Evolutionary conservation across 64 coral and sea anemone genomes (phyloP).

Genomic region (Dendronephthya gigantea): DNA sequence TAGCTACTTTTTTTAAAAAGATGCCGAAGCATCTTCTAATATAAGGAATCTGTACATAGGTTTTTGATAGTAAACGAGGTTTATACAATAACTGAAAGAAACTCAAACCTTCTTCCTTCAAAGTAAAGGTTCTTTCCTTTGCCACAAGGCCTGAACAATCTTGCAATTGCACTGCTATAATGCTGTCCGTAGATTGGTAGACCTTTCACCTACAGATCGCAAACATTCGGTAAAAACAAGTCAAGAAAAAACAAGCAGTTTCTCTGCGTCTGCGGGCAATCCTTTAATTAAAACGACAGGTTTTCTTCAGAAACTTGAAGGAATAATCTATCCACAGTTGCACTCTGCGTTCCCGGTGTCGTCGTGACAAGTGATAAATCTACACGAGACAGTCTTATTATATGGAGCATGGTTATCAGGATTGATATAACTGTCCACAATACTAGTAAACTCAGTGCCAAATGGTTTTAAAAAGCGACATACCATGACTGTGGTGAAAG

Average conservation of each 20-base stretch:
- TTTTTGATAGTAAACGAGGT: too few species aligned
- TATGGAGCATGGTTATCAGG: neutral
- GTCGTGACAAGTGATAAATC: too few species aligned
- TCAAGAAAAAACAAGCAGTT: neutral
- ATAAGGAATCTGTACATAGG: too few species aligned
- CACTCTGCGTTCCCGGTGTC: too few species aligned
- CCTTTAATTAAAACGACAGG: neutral
- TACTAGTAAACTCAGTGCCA: neutral
- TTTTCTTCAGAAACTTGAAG: neutral
- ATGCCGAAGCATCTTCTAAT: too few species aligned
- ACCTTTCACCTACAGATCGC: slow-evolving; percentile 50
- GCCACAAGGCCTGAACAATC: slow-evolving; percentile 74
- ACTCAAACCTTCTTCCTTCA: slow-evolving; percentile 67
- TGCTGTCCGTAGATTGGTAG: slow-evolving; percentile 74
- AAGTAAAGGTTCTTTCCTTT: slow-evolving; percentile 78
- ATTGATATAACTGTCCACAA: neutral
- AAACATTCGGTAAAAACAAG: neutral
- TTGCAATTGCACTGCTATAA: slow-evolving; percentile 64
- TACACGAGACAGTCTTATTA: too few species aligned
- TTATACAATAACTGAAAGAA: neutral
- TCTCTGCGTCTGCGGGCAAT: neutral
- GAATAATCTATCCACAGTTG: too few species aligned
- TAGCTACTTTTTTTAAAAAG: neutral
- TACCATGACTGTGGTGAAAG: slow-evolving; percentile 90
- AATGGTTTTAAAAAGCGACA: neutral